Evolutionary conservation across 2,888 invertebrate species (phyloP).

Genomic region (Latrodectus hesperus): DNA sequence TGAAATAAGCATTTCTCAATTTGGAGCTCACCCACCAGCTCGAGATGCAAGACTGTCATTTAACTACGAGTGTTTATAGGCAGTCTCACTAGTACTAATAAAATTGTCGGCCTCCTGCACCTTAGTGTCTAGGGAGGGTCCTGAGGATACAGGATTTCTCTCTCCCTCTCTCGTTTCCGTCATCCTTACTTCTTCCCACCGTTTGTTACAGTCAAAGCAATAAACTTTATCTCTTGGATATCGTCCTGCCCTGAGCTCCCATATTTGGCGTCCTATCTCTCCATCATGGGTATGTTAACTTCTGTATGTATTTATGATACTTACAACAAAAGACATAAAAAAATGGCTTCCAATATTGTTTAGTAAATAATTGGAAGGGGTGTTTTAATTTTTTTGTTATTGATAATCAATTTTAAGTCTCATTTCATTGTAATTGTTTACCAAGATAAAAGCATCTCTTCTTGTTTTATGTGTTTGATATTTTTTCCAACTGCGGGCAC

Average conservation of each 20-base stretch:
- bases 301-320: too few species aligned
- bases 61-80: slow-evolving; percentile 41
- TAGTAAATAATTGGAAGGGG: too few species aligned
- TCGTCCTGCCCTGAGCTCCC: neutral
- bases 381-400: too few species aligned
- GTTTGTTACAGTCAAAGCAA: slow-evolving; percentile 25
- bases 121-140: slow-evolving; percentile 7
- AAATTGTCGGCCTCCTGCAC: slow-evolving; percentile 37
- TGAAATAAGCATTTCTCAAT: slow-evolving; percentile 12
- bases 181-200: slow-evolving; percentile 2
- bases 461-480: too few species aligned
- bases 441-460: too few species aligned
- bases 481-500: too few species aligned
- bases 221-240: slow-evolving; percentile 52
- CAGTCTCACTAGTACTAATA: slow-evolving; percentile 34
- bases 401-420: too few species aligned
- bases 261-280: too few species aligned
- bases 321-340: too few species aligned
- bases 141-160: slow-evolving; percentile 1
- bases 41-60: slow-evolving; percentile 33
- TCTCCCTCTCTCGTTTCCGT: neutral
- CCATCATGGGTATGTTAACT: too few species aligned
- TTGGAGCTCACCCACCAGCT: slow-evolving; percentile 13
- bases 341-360: too few species aligned
- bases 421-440: too few species aligned